These are phyloP conservation scores for Cataglyphis rosenhaueri DNA, from an alignment of 2,888 invertebrate genomes.

Conservation along the genomic window DNA sequence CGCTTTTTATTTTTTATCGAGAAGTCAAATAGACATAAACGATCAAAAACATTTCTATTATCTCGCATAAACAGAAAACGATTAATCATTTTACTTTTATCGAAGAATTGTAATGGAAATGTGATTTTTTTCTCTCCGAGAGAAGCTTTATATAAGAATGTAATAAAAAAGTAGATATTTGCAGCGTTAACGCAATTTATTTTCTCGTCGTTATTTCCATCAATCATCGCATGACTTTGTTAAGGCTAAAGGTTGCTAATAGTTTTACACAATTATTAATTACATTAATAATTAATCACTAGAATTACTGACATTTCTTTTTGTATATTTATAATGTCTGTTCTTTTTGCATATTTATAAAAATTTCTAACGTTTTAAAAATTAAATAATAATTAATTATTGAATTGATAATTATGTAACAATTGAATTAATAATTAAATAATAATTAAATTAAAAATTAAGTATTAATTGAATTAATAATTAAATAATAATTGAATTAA, in stretches of 20 bases:
- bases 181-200: background rate
- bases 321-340: no score
- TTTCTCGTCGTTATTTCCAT: slow-evolving; percentile 17
- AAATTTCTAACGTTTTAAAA: background rate
- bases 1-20: background rate
- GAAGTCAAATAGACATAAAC: background rate
- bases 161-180: background rate
- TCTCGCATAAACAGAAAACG: background rate
- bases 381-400: background rate
- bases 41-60: background rate
- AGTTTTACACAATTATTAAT: background rate
- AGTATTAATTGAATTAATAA: no score
- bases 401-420: no score
- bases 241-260: no score
- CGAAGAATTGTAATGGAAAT: background rate
- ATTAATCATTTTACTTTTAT: background rate
- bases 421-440: background rate
- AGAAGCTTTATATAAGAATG: background rate
- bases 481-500: no score
- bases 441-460: no score
- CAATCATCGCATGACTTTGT: background rate
- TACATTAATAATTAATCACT: background rate
- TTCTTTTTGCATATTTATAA: background rate
- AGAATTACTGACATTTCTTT: background rate
- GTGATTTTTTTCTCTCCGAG: background rate